phyloP scores from a whole-genome alignment of 1,140 invertebrate species.

The Drosophila rhopaloa region DNA sequence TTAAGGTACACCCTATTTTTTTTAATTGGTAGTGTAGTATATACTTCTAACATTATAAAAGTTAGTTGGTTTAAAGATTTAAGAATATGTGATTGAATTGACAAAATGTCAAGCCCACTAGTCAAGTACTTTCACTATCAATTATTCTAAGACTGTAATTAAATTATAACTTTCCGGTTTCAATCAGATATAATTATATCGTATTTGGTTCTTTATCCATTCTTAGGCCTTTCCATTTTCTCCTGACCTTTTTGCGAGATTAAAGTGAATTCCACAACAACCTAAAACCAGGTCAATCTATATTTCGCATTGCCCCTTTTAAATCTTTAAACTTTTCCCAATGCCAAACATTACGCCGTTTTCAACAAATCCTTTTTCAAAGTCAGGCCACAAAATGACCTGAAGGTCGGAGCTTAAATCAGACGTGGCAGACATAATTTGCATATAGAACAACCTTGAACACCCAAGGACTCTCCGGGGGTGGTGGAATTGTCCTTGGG shows the following conservation, averaged over 20 bases:
- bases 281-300: slow-evolving; percentile 9
- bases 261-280: slow-evolving; percentile 11
- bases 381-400: slow-evolving; percentile 37
- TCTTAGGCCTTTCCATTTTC: neutral
- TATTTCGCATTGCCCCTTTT: slow-evolving; percentile 15
- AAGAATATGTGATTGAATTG: too few relatives aligned
- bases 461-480: slow-evolving; percentile 14
- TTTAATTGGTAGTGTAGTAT: too few relatives aligned
- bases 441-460: slow-evolving; percentile 57
- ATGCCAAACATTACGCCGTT: slow-evolving; percentile 17
- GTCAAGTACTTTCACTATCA: too few relatives aligned
- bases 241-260: slow-evolving; percentile 13
- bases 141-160: neutral
- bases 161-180: neutral
- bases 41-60: too few relatives aligned
- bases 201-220: slow-evolving; percentile 1
- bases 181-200: neutral
- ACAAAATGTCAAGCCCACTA: too few relatives aligned
- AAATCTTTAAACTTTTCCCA: slow-evolving; percentile 21
- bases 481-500: slow-evolving; percentile 37
- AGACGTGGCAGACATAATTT: slow-evolving; percentile 55
- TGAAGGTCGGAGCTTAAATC: slow-evolving; percentile 26
- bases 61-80: too few relatives aligned
- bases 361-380: slow-evolving; percentile 58
- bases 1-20: too few relatives aligned